Percentiles rank a stretch among this genome's conserved stretches.
These are phyloP conservation scores for Mormoops blainvillei DNA, from an alignment of 2,113 vertebrate species.

Conservation along the genomic window DNA sequence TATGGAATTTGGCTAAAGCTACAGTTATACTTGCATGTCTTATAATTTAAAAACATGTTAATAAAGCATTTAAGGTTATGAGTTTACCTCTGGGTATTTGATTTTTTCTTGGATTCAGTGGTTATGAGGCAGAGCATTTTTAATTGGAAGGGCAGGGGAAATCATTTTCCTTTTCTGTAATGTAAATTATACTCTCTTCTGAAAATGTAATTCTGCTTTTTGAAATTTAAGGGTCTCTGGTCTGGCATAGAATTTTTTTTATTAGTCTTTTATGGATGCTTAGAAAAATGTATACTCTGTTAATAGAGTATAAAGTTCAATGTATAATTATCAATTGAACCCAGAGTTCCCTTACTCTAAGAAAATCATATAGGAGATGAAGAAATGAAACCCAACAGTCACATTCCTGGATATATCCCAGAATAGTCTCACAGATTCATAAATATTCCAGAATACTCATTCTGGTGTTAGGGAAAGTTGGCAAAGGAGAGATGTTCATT, in stretches of 20 bases:
- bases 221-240: slow-evolving; percentile 11
- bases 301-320: slow-evolving; percentile 19
- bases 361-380: neutral
- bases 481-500: neutral
- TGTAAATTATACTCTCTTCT: neutral
- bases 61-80: slow-evolving; percentile 13
- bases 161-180: neutral
- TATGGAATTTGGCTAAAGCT: slow-evolving; percentile 13
- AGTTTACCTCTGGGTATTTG: slow-evolving; percentile 39
- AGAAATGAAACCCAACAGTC: neutral
- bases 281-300: neutral
- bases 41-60: neutral
- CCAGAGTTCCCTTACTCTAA: neutral
- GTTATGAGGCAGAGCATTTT: slow-evolving; percentile 5
- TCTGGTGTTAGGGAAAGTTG: neutral
- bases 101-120: slow-evolving; percentile 42
- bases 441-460: slow-evolving; percentile 14
- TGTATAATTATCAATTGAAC: slow-evolving; percentile 33
- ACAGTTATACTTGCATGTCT: slow-evolving; percentile 15
- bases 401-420: neutral
- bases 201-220: slow-evolving; percentile 31
- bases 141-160: neutral
- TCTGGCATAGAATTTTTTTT: neutral
- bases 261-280: slow-evolving; percentile 2
- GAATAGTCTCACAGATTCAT: neutral